Percentiles rank a stretch among this genome's conserved stretches.
Evolutionary conservation across 2,113 vertebrate species (phyloP).

Genomic region (Cochlearius cochlearius): DNA sequence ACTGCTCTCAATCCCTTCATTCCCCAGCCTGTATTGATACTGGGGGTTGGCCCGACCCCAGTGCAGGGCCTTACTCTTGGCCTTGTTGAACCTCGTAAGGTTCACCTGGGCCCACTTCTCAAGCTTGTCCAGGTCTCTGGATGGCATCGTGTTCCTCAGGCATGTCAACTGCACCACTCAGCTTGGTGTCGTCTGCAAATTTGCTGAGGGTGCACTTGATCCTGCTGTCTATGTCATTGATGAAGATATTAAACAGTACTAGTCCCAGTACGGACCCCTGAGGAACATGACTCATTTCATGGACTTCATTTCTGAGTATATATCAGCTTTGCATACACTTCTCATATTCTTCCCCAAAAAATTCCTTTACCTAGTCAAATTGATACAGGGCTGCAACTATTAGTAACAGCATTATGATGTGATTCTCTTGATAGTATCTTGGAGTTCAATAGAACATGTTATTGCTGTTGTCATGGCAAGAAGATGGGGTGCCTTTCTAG

Average conservation of each 20-base stretch:
- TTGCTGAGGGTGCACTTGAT: not conserved
- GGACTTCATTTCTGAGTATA: not conserved
- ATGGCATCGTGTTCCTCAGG: not conserved
- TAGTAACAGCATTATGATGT: not conserved
- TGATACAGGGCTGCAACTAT: not conserved
- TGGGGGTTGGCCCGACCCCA: rapidly evolving
- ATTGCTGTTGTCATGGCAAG: conserved; percentile 1
- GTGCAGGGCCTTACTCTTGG: not conserved
- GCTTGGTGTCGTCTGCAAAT: not conserved
- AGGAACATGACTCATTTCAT: not conserved
- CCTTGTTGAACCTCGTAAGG: not conserved
- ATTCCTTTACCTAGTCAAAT: not conserved
- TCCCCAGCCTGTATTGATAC: not conserved
- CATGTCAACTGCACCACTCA: rapidly evolving
- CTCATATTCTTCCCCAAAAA: not conserved
- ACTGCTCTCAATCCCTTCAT: not conserved
- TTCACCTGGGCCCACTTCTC: not conserved
- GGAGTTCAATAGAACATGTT: not conserved
- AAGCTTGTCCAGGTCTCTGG: not conserved
- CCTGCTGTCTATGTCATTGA: not conserved
- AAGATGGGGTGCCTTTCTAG: not conserved
- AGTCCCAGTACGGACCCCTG: not conserved
- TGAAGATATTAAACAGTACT: not conserved
- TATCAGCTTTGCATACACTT: not conserved
- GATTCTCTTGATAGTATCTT: not conserved